A percentile compares a stretch with the other conserved stretches of the same genome.
Evolutionary conservation across 2,113 vertebrate species (phyloP).

Genomic region (Paramisgurnus dabryanus): DNA sequence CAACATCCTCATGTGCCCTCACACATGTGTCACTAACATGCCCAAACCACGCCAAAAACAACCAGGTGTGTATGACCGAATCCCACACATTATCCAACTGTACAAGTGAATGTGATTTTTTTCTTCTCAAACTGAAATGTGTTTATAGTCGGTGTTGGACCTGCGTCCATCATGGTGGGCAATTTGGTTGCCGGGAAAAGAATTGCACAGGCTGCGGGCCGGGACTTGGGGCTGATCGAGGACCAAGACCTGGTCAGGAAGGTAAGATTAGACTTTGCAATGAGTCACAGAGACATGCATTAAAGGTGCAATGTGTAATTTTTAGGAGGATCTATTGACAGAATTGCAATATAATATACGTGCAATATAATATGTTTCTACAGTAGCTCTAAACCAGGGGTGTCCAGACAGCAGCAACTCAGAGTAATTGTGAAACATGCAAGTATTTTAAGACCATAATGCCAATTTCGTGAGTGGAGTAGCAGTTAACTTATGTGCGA

Average conservation of each 20-base stretch:
- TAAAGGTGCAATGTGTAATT: neutral
- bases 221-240: slow-evolving; percentile 93
- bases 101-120: slow-evolving; percentile 2
- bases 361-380: too few relatives aligned
- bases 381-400: too few relatives aligned
- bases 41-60: slow-evolving; percentile 97
- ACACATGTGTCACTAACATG: slow-evolving; percentile 96
- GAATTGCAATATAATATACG: too few relatives aligned
- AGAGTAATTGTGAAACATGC: too few relatives aligned
- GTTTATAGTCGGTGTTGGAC: slow-evolving; percentile 85
- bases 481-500: too few relatives aligned
- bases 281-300: neutral
- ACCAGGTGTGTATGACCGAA: slow-evolving; percentile 76
- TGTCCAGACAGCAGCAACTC: too few relatives aligned
- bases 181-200: slow-evolving; percentile 98
- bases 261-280: slow-evolving; percentile 67
- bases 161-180: slow-evolving; percentile 96
- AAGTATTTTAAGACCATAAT: too few relatives aligned
- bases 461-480: too few relatives aligned
- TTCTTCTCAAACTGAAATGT: neutral
- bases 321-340: too few relatives aligned
- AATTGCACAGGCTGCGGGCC: slow-evolving; percentile 94
- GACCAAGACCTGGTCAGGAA: slow-evolving; percentile 94
- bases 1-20: slow-evolving; percentile 98
- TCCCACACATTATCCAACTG: neutral